phyloP scores from a whole-genome alignment of 1,140 invertebrate genomes.

The Nebria ingens region DNA sequence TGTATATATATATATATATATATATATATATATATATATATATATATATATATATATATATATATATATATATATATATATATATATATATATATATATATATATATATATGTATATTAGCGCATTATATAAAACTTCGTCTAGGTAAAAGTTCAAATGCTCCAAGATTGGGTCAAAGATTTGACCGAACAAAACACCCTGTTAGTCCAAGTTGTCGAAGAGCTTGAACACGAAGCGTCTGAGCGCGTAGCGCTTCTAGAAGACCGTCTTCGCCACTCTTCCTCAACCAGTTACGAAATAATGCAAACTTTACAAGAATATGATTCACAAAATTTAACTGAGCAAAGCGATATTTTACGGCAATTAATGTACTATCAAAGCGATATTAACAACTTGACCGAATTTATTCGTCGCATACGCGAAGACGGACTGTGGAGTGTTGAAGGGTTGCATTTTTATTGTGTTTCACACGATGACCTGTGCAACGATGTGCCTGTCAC shows the following conservation, averaged over 20 bases:
- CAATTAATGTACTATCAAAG: slow-evolving; percentile 24
- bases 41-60: not conserved
- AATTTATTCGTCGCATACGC: slow-evolving; percentile 24
- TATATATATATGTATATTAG: not conserved
- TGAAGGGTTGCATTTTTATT: slow-evolving; percentile 25
- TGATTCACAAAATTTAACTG: slow-evolving; percentile 18
- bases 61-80: not conserved
- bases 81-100: not conserved
- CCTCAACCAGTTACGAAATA: slow-evolving; percentile 27
- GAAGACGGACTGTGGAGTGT: slow-evolving; percentile 21
- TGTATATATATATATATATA: not conserved
- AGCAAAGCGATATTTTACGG: slow-evolving; percentile 24
- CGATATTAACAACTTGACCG: slow-evolving; percentile 25
- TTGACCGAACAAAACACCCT: slow-evolving; percentile 44
- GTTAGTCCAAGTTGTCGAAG: slow-evolving; percentile 42
- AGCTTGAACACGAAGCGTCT: slow-evolving; percentile 43
- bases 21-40: slow-evolving; percentile 1
- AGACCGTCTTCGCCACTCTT: slow-evolving; percentile 31
- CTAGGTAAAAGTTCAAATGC: slow-evolving; percentile 41
- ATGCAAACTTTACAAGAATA: slow-evolving; percentile 27
- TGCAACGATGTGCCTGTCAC: not conserved
- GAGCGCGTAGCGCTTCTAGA: slow-evolving; percentile 41
- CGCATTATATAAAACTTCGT: slow-evolving; percentile 9
- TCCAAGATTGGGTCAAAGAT: slow-evolving; percentile 44
- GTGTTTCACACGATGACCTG: slow-evolving; percentile 13